A percentile compares a stretch with the other conserved stretches of the same genome.
Evolutionary conservation across 2,797 vertebrate species (phyloP).

Genomic region (Xenopus petersii): DNA sequence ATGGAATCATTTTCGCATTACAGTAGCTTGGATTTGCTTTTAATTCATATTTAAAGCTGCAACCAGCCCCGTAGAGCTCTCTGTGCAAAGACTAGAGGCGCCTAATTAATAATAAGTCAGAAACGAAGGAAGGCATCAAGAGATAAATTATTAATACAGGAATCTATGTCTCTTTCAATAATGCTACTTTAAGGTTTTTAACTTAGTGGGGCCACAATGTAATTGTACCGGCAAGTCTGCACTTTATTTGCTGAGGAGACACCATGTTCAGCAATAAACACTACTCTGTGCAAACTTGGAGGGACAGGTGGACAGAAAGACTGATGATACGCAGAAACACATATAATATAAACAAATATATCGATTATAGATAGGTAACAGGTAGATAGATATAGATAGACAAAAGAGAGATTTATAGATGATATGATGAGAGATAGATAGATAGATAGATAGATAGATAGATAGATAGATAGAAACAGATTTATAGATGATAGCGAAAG

Average conservation of each 20-base stretch:
- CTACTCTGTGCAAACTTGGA: too few species aligned
- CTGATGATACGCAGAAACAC: too few species aligned
- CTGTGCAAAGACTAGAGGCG: constrained; percentile 76
- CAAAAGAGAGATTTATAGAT: too few species aligned
- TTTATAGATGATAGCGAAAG: too few species aligned
- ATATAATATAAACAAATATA: too few species aligned
- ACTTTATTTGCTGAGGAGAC: constrained; percentile 62
- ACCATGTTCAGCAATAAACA: neutral
- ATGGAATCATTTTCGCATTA: constrained; percentile 83
- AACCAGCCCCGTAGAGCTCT: constrained; percentile 73
- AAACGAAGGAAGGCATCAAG: constrained; percentile 78
- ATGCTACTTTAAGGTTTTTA: constrained; percentile 75
- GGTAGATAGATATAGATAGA: too few species aligned
- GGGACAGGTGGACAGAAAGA: too few species aligned
- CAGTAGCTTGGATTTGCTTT: constrained; percentile 82
- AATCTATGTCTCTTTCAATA: constrained; percentile 77
- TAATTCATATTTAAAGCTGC: constrained; percentile 85
- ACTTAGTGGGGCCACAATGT: constrained; percentile 66
- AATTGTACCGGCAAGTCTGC: constrained; percentile 59
- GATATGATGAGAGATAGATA: too few species aligned
- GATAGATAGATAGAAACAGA: too few species aligned
- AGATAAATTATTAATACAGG: constrained; percentile 80
- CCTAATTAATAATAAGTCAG: constrained; percentile 86
- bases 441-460: too few species aligned
- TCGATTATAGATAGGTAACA: too few species aligned